Percentiles rank a stretch among this genome's conserved stretches.
These are phyloP conservation scores for Chaetodon trifasciatus DNA, from an alignment of 2,797 vertebrate genomes.

Conservation along the genomic window DNA sequence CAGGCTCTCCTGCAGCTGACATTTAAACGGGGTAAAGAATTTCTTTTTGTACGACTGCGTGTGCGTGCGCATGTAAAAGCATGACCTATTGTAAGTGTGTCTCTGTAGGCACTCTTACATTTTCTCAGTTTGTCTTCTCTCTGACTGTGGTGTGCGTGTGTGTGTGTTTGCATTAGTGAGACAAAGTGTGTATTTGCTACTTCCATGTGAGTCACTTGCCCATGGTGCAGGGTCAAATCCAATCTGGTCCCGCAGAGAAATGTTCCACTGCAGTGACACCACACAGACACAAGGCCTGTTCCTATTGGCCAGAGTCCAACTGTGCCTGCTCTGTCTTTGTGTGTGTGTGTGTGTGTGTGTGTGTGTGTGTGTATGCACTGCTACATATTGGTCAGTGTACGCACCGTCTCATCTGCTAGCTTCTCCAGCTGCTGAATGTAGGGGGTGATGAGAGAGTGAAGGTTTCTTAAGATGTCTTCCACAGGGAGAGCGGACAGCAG, in stretches of 20 bases:
- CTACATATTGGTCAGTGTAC: slow-evolving; percentile 38
- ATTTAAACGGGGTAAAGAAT: slow-evolving; percentile 51
- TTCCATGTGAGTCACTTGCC: slow-evolving; percentile 72
- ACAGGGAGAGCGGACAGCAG: slow-evolving; percentile 97
- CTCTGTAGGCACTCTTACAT: slow-evolving; percentile 24
- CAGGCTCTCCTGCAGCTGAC: slow-evolving; percentile 46
- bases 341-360: slow-evolving; percentile 19
- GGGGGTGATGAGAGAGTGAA: slow-evolving; percentile 98
- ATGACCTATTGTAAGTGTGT: slow-evolving; percentile 33
- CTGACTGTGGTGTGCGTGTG: background rate
- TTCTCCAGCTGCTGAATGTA: slow-evolving; percentile 99
- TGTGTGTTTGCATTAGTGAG: slow-evolving; percentile 28
- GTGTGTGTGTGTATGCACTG: slow-evolving; percentile 19
- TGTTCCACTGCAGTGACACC: slow-evolving; percentile 81
- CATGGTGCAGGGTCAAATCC: slow-evolving; percentile 77
- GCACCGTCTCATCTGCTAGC: slow-evolving; percentile 95
- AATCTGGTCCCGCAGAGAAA: slow-evolving; percentile 87
- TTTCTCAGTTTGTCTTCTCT: slow-evolving; percentile 30
- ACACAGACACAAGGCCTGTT: slow-evolving; percentile 78
- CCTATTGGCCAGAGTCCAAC: slow-evolving; percentile 74
- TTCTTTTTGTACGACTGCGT: slow-evolving; percentile 21
- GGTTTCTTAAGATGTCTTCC: slow-evolving; percentile 97
- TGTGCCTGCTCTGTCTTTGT: slow-evolving; percentile 32
- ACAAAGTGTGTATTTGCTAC: slow-evolving; percentile 49
- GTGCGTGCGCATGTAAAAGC: slow-evolving; percentile 24